Conservation (phyloP, 2,888 invertebrate genomes). For the Eubasilissa splendida region DNA sequence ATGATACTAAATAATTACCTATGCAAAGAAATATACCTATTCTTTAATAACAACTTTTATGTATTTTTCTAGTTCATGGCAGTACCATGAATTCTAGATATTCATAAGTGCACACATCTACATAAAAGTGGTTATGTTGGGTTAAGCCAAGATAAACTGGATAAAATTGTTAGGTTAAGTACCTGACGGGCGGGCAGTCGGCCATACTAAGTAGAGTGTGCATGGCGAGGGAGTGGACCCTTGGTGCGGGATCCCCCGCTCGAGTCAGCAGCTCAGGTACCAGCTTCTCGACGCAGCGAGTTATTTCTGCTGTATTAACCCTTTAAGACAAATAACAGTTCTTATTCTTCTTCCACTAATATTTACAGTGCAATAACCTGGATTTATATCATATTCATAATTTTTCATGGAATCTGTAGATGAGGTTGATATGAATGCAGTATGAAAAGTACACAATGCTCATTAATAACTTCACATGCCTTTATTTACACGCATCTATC, state of each 20-base stretch:
- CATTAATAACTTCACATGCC: too few species aligned
- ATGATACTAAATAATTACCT: neutral
- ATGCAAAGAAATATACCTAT: neutral
- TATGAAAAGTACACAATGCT: too few species aligned
- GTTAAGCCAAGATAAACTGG: neutral
- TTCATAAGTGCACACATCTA: too few species aligned
- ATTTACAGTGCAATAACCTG: too few species aligned
- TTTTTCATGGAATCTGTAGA: too few species aligned
- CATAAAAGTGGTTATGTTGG: neutral
- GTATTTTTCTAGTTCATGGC: neutral
- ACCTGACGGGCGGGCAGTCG: slow-evolving; percentile 85
- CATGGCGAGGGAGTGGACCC: slow-evolving; percentile 89
- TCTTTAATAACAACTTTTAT: too few species aligned
- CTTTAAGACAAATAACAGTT: slow-evolving; percentile 65
- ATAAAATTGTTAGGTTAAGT: slow-evolving; percentile 24
- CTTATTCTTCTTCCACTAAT: neutral
- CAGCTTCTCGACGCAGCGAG: slow-evolving; percentile 86
- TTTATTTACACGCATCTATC: too few species aligned
- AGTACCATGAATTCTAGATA: neutral
- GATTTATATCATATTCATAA: too few species aligned
- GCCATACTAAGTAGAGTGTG: slow-evolving; percentile 90
- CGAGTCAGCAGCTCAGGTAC: slow-evolving; percentile 88
- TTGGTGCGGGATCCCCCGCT: slow-evolving; percentile 89
- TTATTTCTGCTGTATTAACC: slow-evolving; percentile 87
- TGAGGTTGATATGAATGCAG: too few species aligned